Evolutionary conservation across 1,140 invertebrate species (phyloP).

Genomic region (Dendrolimus kikuchii): DNA sequence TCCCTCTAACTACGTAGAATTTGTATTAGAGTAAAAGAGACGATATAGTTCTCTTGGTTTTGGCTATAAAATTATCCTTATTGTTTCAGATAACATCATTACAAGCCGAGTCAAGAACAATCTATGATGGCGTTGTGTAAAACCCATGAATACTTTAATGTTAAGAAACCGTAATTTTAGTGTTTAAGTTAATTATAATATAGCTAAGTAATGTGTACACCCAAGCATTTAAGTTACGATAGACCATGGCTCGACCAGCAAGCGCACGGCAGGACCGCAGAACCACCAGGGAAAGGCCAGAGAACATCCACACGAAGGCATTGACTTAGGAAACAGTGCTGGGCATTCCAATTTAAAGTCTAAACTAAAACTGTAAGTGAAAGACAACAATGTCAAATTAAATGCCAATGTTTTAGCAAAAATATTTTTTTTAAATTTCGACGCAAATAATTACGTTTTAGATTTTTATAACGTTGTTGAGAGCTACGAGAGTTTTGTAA

Average conservation of each 20-base stretch:
- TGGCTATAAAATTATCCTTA: slow-evolving; percentile 2
- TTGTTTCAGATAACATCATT: slow-evolving; percentile 40
- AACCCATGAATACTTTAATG: slow-evolving; percentile 34
- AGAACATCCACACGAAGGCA: slow-evolving; percentile 4
- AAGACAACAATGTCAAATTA: slow-evolving; percentile 41
- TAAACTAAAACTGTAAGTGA: slow-evolving; percentile 40
- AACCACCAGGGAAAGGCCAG: slow-evolving; percentile 4
- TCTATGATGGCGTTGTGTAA: slow-evolving; percentile 30
- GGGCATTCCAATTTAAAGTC: slow-evolving; percentile 58
- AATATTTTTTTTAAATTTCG: slow-evolving; percentile 11
- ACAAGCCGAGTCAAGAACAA: slow-evolving; percentile 40
- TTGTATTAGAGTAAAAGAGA: no score
- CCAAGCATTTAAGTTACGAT: slow-evolving; percentile 48
- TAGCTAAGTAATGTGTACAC: slow-evolving; percentile 36
- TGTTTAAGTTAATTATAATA: slow-evolving; percentile 42
- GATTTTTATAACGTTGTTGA: slow-evolving; percentile 37
- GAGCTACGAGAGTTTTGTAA: slow-evolving; percentile 46
- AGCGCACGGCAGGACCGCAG: not conserved
- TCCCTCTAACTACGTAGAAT: no score
- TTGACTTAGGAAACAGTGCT: slow-evolving; percentile 28
- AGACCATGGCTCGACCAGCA: slow-evolving; percentile 15
- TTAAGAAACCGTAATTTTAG: slow-evolving; percentile 65
- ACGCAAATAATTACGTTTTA: slow-evolving; percentile 31
- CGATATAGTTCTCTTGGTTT: no score
- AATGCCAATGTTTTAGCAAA: slow-evolving; percentile 15